Conservation (phyloP, 2,113 vertebrate genomes). For the Himantopus leucocephalus region DNA sequence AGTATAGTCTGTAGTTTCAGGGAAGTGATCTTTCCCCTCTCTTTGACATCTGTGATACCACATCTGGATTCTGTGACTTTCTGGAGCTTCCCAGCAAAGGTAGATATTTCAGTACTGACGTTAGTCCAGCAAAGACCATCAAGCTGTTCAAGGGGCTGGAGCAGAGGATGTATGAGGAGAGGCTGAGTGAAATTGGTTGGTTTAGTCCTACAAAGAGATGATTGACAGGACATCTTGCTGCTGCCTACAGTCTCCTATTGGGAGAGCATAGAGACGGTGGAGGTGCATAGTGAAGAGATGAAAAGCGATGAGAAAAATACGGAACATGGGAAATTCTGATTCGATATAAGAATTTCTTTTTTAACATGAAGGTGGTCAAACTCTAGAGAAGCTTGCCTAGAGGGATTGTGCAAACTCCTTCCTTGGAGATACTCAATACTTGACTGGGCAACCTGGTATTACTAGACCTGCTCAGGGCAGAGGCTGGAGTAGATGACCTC, state of each 20-base stretch:
- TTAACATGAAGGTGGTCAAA: not conserved
- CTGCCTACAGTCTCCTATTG: not conserved
- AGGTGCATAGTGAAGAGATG: not conserved
- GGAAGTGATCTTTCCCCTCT: not conserved
- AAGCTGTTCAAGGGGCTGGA: not conserved
- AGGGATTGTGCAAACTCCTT: not conserved
- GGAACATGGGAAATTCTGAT: not conserved
- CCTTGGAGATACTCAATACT: not conserved
- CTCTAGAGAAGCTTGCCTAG: not conserved
- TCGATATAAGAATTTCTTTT: not conserved
- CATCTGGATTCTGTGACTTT: not conserved
- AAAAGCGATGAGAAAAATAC: not conserved
- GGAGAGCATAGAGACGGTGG: not conserved
- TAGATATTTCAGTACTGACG: not conserved
- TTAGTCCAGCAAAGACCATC: not conserved
- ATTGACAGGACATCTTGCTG: not conserved
- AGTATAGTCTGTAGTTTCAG: not conserved
- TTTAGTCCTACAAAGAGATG: not conserved
- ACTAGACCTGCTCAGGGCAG: not conserved
- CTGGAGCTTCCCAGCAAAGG: not conserved
- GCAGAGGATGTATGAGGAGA: not conserved
- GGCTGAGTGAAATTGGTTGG: not conserved
- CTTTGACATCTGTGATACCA: not conserved
- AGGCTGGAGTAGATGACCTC: not conserved
- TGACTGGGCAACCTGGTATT: not conserved